phyloP scores from a whole-genome alignment of 2,797 vertebrate species.

The Lepilemur septentrionalis region DNA sequence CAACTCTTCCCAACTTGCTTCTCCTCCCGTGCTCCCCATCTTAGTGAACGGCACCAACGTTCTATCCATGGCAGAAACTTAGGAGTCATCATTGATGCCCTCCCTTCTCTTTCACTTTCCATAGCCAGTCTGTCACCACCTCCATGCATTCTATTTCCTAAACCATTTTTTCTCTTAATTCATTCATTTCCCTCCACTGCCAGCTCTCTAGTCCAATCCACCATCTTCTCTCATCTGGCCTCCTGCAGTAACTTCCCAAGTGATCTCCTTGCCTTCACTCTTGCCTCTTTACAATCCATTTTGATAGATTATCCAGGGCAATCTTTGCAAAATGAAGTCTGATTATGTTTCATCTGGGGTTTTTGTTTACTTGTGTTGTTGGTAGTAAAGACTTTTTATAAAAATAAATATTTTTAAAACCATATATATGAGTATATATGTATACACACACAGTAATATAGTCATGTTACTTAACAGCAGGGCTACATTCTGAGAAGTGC shows the following conservation, averaged over 20 bases:
- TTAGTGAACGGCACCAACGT: not conserved
- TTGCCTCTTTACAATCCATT: not conserved
- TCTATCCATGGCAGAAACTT: not conserved
- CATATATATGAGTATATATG: not conserved
- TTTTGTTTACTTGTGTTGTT: conserved; percentile 18
- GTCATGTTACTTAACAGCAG: not conserved
- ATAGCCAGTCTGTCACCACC: not conserved
- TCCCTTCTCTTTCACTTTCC: not conserved
- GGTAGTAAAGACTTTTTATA: not conserved
- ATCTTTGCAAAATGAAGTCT: conserved; percentile 18
- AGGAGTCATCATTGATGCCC: not conserved
- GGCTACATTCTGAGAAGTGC: not conserved
- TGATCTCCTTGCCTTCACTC: not conserved
- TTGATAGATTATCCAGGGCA: not conserved
- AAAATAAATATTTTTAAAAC: conserved; percentile 20
- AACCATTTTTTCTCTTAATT: not conserved
- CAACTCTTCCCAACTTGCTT: not conserved
- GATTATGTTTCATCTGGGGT: not conserved
- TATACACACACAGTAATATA: not conserved
- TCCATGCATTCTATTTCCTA: not conserved
- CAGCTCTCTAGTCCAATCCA: not conserved
- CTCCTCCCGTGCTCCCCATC: not conserved
- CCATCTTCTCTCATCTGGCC: not conserved
- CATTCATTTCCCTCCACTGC: not conserved
- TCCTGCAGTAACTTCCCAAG: not conserved